Evolutionary conservation across 2,888 invertebrate genomes (phyloP).

Genomic region (Sesamia inferens): DNA sequence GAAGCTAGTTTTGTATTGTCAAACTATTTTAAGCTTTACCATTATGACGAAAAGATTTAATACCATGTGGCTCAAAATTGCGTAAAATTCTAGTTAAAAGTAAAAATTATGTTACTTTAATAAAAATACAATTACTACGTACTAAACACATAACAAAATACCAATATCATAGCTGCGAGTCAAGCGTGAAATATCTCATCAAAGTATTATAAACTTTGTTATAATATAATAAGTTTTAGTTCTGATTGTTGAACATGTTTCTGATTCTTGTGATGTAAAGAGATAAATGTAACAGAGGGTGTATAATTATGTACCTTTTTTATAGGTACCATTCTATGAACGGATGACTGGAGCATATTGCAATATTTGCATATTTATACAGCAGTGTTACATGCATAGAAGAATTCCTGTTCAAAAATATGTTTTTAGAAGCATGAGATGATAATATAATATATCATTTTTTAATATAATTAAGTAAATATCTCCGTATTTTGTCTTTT

Average conservation of each 20-base stretch:
- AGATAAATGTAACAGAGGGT: slow-evolving; percentile 24
- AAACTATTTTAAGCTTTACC: slow-evolving; percentile 50
- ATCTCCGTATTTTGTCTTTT: background rate
- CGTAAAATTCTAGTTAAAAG: slow-evolving; percentile 16
- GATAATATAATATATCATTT: no score
- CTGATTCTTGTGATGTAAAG: slow-evolving; percentile 2
- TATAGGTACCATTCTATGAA: slow-evolving; percentile 2
- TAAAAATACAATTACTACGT: slow-evolving; percentile 33
- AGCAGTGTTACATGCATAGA: background rate
- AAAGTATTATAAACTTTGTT: slow-evolving; percentile 22
- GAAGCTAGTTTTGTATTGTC: slow-evolving; percentile 43
- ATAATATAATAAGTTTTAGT: slow-evolving; percentile 17
- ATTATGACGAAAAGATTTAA: slow-evolving; percentile 4
- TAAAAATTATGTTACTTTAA: slow-evolving; percentile 1
- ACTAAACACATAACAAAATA: slow-evolving; percentile 38
- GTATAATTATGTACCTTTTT: slow-evolving; percentile 46
- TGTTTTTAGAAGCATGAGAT: background rate
- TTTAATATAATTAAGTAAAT: background rate
- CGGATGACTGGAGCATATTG: slow-evolving; percentile 1
- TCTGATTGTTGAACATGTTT: slow-evolving; percentile 10
- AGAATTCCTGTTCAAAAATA: background rate
- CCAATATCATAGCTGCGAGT: slow-evolving; percentile 1
- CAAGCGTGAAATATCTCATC: background rate
- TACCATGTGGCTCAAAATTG: background rate
- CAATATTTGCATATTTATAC: slow-evolving; percentile 3